Conservation (phyloP, 2,888 invertebrate species). For the Pycnomerus fuliginosus region DNA sequence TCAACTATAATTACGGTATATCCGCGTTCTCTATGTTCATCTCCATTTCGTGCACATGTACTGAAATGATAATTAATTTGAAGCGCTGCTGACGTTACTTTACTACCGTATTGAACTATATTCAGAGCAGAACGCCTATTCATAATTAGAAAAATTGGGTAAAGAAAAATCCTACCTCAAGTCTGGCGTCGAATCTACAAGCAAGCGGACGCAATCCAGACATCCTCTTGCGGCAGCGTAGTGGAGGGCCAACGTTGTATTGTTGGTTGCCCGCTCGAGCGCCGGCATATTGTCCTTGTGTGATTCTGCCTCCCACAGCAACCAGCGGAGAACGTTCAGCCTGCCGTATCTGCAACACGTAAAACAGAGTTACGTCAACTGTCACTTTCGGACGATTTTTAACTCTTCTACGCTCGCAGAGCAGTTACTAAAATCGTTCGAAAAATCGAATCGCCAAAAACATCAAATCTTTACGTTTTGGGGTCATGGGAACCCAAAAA, state of each 20-base stretch:
- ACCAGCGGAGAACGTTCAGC: constrained; percentile 60
- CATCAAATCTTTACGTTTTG: too few relatives aligned
- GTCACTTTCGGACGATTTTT: background rate
- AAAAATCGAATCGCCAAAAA: too few relatives aligned
- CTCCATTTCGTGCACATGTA: too few relatives aligned
- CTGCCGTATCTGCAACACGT: constrained; percentile 56
- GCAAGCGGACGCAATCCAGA: constrained; percentile 78
- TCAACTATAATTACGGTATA: too few relatives aligned
- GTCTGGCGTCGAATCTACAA: constrained; percentile 76
- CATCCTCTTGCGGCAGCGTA: constrained; percentile 86
- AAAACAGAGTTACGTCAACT: constrained; percentile 8
- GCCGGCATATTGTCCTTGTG: constrained; percentile 55
- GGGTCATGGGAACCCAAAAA: too few relatives aligned
- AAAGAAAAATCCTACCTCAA: constrained; percentile 62
- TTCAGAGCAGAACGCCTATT: constrained; percentile 11
- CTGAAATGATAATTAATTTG: too few relatives aligned
- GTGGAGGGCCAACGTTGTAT: constrained; percentile 80
- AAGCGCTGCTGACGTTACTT: too few relatives aligned
- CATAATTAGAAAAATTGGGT: background rate
- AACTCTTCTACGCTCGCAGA: too few relatives aligned
- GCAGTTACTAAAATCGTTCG: too few relatives aligned
- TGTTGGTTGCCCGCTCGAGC: constrained; percentile 57
- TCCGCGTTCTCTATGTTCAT: too few relatives aligned
- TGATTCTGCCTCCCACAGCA: constrained; percentile 57
- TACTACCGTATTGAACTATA: constrained; percentile 4